Conservation (phyloP, 2,888 invertebrate species). For the Lasioglossum lativentre region DNA sequence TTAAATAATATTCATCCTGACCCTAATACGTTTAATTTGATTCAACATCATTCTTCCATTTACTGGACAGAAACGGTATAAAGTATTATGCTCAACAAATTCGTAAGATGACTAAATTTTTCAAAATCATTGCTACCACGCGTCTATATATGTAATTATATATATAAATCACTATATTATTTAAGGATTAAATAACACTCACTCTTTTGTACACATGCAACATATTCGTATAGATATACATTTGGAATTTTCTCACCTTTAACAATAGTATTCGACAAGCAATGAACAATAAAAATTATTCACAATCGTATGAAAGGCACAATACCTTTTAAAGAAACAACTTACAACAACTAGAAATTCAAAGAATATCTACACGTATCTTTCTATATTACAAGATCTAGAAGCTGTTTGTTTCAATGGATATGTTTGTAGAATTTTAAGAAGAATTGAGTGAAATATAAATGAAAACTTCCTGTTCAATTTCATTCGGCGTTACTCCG, state of each 20-base stretch:
- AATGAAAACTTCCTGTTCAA: conserved; percentile 1
- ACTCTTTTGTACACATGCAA: conserved; percentile 14
- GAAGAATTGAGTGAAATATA: neutral
- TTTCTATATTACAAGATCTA: conserved; percentile 1
- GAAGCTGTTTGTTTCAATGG: conserved; percentile 15
- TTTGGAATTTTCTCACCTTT: conserved; percentile 23
- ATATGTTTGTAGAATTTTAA: conserved; percentile 2
- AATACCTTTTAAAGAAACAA: conserved; percentile 40
- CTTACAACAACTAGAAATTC: neutral
- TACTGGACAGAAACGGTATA: conserved; percentile 32
- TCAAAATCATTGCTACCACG: neutral
- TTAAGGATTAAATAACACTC: conserved; percentile 38
- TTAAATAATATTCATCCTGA: conserved; percentile 28
- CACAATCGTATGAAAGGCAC: conserved; percentile 42
- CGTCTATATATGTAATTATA: neutral
- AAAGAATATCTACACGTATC: conserved; percentile 12
- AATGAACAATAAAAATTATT: conserved; percentile 47
- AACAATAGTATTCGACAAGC: conserved; percentile 42
- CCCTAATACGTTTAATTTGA: neutral
- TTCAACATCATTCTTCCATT: neutral
- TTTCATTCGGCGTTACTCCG: conserved; percentile 7
- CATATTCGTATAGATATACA: conserved; percentile 40
- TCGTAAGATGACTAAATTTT: conserved; percentile 16
- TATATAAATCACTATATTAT: conserved; percentile 30
- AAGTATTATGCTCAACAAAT: neutral